Conservation (phyloP, 92 coral and sea anemone genomes). For the Paragorgia papillata region DNA sequence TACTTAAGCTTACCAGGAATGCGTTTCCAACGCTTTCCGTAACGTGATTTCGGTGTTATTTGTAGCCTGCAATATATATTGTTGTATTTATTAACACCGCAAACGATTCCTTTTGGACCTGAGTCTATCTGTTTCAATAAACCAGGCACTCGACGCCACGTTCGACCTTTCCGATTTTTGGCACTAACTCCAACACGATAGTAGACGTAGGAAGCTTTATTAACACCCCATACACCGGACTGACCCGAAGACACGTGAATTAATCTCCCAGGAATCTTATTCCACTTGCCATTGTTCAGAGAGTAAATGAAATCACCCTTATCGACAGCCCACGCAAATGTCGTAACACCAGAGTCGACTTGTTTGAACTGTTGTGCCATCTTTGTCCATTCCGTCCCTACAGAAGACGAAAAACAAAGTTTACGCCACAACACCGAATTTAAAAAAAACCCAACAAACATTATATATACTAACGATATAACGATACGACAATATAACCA, state of each 20-base stretch:
- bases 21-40: conserved; percentile 2
- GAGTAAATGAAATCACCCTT: neutral
- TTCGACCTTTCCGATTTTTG: neutral
- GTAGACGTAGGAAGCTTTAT: neutral
- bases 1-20: conserved; percentile 19
- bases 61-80: conserved; percentile 38
- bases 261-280: conserved; percentile 4
- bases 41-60: neutral
- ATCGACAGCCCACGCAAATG: conserved; percentile 7
- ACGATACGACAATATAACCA: too few relatives aligned
- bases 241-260: conserved; percentile 1
- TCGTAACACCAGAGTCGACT: conserved; percentile 9
- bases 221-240: conserved; percentile 17
- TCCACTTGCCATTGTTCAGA: conserved; percentile 13
- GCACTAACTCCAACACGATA: neutral
- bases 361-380: neutral
- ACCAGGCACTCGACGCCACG: conserved; percentile 13
- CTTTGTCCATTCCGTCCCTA: too few relatives aligned
- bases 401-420: too few relatives aligned
- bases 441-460: too few relatives aligned
- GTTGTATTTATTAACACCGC: conserved; percentile 44
- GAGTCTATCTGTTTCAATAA: conserved; percentile 43
- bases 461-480: too few relatives aligned
- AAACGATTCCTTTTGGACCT: conserved; percentile 48
- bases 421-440: too few relatives aligned